Base-by-base conservation (phyloP, 2,797 vertebrate genomes). In the Chelon auratus region DNA sequence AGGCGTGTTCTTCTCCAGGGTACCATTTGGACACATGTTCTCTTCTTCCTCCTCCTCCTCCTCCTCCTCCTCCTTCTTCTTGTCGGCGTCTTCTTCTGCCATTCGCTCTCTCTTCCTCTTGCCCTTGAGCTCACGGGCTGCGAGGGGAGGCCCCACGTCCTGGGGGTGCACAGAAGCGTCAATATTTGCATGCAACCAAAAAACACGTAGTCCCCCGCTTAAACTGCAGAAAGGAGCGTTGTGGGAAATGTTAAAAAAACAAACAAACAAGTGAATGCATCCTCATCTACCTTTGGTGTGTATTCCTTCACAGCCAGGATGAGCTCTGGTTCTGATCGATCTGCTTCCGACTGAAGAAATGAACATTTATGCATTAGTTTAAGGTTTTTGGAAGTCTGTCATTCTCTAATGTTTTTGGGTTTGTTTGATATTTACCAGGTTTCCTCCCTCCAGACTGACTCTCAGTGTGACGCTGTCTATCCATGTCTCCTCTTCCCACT, bases 401-500 rank as follows among this genome's bases (percentile, higher is more conserved):
- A 58, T 4, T 48, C 39, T 33, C 43, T 26, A 14, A 18, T 13
- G 22, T 6, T 40, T 11, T 4, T 11, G 1, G 3, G 22, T 40
- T 37, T 17, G 14, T 53, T 40, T 22, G 1, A 61, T 45, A 55
- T 42, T 82, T 79, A 93, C 84, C 87, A 65, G 50, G 75, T 82
- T 79, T 62, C 90, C 93, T 87, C 89, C 91, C 58, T 88, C 91
- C 78, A 94, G 60, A 15, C 77, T 72, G 22, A 95, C 73, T n/a
- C 67, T 87, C 54, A 95, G 77, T 1, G 80, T 91, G 47, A 92
- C 89, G 0, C 76, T 63, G 30, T 83, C 69, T 1, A 83, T 89
- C 94, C 94, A 94, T 0, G 87, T 79, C 53, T 93, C 91, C 77
- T 94, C 93, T 33, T 94, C 93, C 91, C 92, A 90, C 65, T 89